Evolutionary conservation across 1,140 invertebrate genomes (phyloP).

Genomic region (Hylaeus volcanicus): DNA sequence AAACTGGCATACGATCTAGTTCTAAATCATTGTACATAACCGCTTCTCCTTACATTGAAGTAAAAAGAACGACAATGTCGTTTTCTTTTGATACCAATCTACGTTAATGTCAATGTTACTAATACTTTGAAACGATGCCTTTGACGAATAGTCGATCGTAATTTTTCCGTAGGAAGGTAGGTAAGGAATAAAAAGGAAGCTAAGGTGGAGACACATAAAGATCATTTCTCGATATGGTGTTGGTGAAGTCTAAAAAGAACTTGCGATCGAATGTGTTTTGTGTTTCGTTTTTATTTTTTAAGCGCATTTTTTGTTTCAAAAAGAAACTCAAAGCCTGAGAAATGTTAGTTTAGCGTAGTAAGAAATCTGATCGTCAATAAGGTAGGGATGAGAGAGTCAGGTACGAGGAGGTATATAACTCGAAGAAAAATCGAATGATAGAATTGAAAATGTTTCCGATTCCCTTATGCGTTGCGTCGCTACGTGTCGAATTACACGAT

Average conservation of each 20-base stretch:
- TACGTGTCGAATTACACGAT: conserved; percentile 58
- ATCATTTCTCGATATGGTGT: background rate
- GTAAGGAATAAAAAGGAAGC: background rate
- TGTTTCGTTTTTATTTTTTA: conserved; percentile 6
- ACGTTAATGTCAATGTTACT: conserved; percentile 15
- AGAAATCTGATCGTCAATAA: background rate
- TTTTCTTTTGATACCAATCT: conserved; percentile 18
- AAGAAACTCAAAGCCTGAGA: background rate
- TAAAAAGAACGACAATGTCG: conserved; percentile 14
- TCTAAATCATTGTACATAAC: conserved; percentile 30
- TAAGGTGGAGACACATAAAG: background rate
- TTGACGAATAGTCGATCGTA: background rate
- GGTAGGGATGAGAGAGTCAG: background rate
- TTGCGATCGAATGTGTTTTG: background rate
- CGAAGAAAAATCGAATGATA: conserved; percentile 1
- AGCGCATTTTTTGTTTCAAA: background rate
- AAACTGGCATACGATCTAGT: background rate
- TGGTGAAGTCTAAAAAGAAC: background rate
- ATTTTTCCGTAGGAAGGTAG: background rate
- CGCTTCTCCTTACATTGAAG: conserved; percentile 8
- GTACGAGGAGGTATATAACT: background rate
- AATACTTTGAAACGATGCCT: background rate
- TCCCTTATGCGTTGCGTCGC: conserved; percentile 56
- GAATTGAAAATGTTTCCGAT: conserved; percentile 26
- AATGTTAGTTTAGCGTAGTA: background rate